Evolutionary conservation across 2,113 vertebrate genomes (phyloP).

Genomic region (Piaya cayana): DNA sequence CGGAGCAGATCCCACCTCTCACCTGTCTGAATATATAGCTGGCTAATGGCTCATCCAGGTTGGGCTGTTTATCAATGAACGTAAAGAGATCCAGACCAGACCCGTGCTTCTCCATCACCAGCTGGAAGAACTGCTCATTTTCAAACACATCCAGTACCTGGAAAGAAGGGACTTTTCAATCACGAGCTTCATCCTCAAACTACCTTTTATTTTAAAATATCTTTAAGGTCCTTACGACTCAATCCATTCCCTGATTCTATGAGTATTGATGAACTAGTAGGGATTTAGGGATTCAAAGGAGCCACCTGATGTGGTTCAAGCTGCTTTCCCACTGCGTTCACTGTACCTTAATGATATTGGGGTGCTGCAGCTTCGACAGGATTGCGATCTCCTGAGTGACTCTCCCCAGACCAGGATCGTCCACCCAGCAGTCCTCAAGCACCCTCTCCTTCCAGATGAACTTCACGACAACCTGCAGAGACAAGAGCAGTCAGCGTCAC

Average conservation of each 20-base stretch:
- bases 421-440: slow-evolving; percentile 89
- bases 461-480: slow-evolving; percentile 86
- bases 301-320: background rate
- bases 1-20: background rate
- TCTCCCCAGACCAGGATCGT: slow-evolving; percentile 85
- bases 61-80: slow-evolving; percentile 90
- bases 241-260: no score
- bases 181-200: background rate
- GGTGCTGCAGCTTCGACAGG: slow-evolving; percentile 84
- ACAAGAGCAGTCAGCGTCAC: background rate
- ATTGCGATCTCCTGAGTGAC: slow-evolving; percentile 91
- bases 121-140: slow-evolving; percentile 90
- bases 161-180: background rate
- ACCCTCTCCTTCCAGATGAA: slow-evolving; percentile 92
- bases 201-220: background rate
- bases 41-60: slow-evolving; percentile 88
- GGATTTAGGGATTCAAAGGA: background rate
- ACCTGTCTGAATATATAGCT: slow-evolving; percentile 96
- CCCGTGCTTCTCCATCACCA: slow-evolving; percentile 96
- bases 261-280: background rate
- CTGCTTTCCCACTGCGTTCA: fast-evolving
- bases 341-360: slow-evolving; percentile 88
- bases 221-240: no score
- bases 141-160: slow-evolving; percentile 92
- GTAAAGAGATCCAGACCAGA: slow-evolving; percentile 92